Percentiles rank a stretch among this genome's conserved stretches.
Conservation (phyloP, 2,113 vertebrate genomes). For the Scomber japonicus region DNA sequence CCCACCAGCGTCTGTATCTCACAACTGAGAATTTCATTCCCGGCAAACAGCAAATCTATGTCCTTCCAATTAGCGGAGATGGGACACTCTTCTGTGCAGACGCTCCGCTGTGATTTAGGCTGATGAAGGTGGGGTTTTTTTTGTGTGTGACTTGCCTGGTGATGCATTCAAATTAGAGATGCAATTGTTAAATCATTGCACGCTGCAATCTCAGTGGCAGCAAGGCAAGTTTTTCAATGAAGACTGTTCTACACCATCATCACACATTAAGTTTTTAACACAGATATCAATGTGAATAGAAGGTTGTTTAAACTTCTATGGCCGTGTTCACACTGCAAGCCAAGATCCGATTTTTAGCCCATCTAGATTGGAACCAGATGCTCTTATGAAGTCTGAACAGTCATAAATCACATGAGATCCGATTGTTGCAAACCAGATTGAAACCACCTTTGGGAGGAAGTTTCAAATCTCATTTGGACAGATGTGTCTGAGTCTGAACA, state of each 20-base stretch:
- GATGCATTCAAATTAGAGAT: conserved; percentile 16
- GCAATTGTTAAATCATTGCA: neutral
- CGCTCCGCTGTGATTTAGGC: neutral
- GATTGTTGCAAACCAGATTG: too few species aligned
- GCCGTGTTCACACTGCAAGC: too few species aligned
- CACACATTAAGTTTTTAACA: neutral
- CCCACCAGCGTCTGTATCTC: conserved; percentile 3
- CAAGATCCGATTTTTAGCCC: too few species aligned
- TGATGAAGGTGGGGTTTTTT: conserved; percentile 5
- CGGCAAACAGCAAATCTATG: conserved; percentile 13
- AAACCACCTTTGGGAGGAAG: too few species aligned
- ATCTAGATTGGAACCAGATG: too few species aligned
- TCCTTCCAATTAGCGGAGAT: conserved; percentile 11
- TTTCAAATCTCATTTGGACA: too few species aligned
- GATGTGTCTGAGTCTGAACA: too few species aligned
- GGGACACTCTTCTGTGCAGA: neutral
- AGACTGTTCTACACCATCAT: neutral
- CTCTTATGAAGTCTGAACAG: too few species aligned
- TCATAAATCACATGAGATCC: too few species aligned
- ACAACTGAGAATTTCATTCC: conserved; percentile 1
- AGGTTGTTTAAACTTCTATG: neutral
- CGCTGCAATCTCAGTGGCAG: neutral
- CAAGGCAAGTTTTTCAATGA: neutral
- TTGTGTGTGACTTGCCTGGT: neutral
- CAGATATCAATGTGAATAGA: neutral